Base-by-base conservation (phyloP, 2,113 vertebrate species). In the Lanius collurio region DNA sequence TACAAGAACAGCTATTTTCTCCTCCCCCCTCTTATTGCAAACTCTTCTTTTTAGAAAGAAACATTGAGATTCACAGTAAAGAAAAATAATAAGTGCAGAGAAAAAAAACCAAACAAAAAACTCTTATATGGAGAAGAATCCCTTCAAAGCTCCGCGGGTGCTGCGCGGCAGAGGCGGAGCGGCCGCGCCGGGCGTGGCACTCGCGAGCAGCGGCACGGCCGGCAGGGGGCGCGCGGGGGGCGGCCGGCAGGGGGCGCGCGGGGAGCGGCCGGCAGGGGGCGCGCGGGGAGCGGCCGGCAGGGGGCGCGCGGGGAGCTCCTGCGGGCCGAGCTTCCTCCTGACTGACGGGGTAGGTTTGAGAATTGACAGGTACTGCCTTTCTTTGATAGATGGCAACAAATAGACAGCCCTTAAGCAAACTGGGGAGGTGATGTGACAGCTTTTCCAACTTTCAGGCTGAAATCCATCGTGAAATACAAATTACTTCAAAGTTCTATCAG, bases 61-160 rank as follows among this genome's bases (percentile, higher is more conserved):
- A 8, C 11, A 0, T 1, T 13, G 62, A 41, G 13, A 12, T 59
- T 53, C 44, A 2, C 10, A 2, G 13, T 13, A 7, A 31, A 37
- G 19, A 39, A 30, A 23, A 60, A 18, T 4, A 10, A 3, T 11
- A 2, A 2, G 6, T 7, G 15, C 3, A 5, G 10, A 18, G 68
- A 3, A 18, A n/a, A 16, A 23, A 12, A 13, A 41, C 8, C 17
- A 1, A 1, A 9, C 42, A 13, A 42, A 41, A 18, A 44, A 2
- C 0, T 3, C 1, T 14, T 2, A 0, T 4, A 0, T 8, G 35
- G n/a, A 21, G 35, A 8, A 5, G 17, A 22, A 11, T 10, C 13
- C 17, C 42, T 44, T 18, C 8, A 17, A 18, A 18, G 42, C 42
- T 17, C 42, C 42, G 42, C 16, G 42, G 15, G 42, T 16, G 42